Evolutionary conservation across 2,888 invertebrate genomes (phyloP), one percentile per base, ranked within the genome.

Genomic region (Habroteleia sp.): DNA sequence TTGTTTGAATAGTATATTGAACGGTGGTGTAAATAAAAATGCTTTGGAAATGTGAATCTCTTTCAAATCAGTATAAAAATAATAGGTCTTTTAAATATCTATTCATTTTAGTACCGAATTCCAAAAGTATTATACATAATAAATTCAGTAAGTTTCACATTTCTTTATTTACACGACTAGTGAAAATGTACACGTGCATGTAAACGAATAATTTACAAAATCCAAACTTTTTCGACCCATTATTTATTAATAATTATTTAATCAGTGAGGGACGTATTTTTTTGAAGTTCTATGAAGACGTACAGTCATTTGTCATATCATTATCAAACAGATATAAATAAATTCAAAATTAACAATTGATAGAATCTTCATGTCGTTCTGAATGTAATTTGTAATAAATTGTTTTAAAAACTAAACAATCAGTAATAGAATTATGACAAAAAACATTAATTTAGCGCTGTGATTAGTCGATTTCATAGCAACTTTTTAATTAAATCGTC

Each of bases 401-500:
- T 39, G 25, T 13, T 56, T 20, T 1, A 5, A 31, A 39, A 29
- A 56, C 6, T 14, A 20, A 14, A 29, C 8, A 29, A 5, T 25
- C 20, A 20, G 20, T 20, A n/a, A n/a, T n/a, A n/a, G n/a, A n/a
- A n/a, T n/a, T n/a, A n/a, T n/a, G n/a, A 20, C 20, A 7, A 1
- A 27, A 7, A 27, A 27, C 3, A 7, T 27, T 27, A 27, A 27
- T 3, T 50, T 31, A 7, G 16, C 31, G 23, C 14, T 60, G 42
- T 35, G 35, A 54, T 54, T 29, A 56, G 20, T 13, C 31, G 44
- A 33, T 25, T 56, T 50, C 63, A 42, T 50, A 37, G 33, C 46
- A 17, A 52, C 29, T 66, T 75, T 66, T 31, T 54, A 8, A 20
- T 66, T 46, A 41, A 71, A 20, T 54, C 56, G 60, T 71, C 60